These are phyloP conservation scores for Eupithecia centaureata DNA, from an alignment of 2,888 invertebrate genomes.

Conservation along the genomic window DNA sequence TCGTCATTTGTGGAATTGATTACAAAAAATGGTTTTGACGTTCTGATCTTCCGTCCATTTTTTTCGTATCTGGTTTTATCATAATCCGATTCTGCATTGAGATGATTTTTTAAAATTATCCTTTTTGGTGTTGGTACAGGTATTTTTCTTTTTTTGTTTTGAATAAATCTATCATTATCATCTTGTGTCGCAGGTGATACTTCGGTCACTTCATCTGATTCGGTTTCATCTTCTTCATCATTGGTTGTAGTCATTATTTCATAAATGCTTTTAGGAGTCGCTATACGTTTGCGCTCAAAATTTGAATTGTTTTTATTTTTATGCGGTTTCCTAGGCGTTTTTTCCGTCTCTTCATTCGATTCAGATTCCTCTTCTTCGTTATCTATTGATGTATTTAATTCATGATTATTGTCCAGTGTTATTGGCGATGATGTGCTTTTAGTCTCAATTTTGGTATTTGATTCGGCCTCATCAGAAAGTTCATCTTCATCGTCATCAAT, in stretches of 20 bases:
- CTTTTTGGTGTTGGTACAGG: not conserved
- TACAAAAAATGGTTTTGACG: not conserved
- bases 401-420: not conserved
- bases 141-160: not conserved
- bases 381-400: not conserved
- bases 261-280: not conserved
- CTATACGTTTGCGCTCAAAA: not conserved
- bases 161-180: not conserved
- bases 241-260: not conserved
- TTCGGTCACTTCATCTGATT: conserved; percentile 7
- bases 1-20: not conserved
- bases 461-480: not conserved
- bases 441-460: not conserved
- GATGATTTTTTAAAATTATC: not conserved
- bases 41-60: not conserved
- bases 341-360: not conserved
- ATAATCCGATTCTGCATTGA: not conserved
- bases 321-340: not conserved
- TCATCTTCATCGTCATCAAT: not conserved
- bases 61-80: not conserved
- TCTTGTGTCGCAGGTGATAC: not conserved
- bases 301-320: not conserved
- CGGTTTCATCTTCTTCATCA: conserved; percentile 2
- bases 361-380: not conserved
- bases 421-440: not conserved